A percentile compares a stretch with the other conserved stretches of the same genome.
These are phyloP conservation scores for Amblyjoppa fuscipennis DNA, from an alignment of 2,888 invertebrate genomes.

Conservation along the genomic window DNA sequence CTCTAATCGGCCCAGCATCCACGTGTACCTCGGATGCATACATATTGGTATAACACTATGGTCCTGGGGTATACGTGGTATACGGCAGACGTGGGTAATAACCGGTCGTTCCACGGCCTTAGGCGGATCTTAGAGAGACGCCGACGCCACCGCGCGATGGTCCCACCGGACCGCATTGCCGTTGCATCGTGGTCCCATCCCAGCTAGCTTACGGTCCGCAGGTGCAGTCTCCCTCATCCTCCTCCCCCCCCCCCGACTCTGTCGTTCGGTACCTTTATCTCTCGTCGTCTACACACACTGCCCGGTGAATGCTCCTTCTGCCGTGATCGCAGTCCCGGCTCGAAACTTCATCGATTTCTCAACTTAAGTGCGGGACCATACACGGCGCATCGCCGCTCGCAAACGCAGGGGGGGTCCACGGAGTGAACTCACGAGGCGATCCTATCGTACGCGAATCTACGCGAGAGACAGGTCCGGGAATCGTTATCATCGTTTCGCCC, in stretches of 20 bases:
- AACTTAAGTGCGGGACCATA: constrained; percentile 66
- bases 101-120: constrained; percentile 62
- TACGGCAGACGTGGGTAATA: constrained; percentile 63
- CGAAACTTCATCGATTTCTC: constrained; percentile 69
- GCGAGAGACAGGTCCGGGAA: constrained; percentile 51
- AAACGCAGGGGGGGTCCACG: constrained; percentile 60
- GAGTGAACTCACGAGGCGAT: constrained; percentile 56
- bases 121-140: constrained; percentile 58
- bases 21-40: constrained; percentile 33
- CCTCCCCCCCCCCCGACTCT: neutral
- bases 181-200: constrained; percentile 50
- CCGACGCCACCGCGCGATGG: constrained; percentile 40
- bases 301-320: constrained; percentile 18
- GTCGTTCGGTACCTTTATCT: constrained; percentile 24
- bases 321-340: constrained; percentile 55
- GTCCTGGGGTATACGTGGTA: constrained; percentile 21
- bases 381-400: constrained; percentile 59
- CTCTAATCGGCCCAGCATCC: constrained; percentile 48
- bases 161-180: constrained; percentile 60
- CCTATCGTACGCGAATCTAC: constrained; percentile 60
- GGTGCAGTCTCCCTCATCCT: constrained; percentile 42
- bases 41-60: constrained; percentile 47
- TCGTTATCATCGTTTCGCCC: constrained; percentile 63
- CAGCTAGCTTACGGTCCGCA: constrained; percentile 53
- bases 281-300: constrained; percentile 40